phyloP scores from a whole-genome alignment of 2,797 vertebrate genomes.

The Siniperca obscura region DNA sequence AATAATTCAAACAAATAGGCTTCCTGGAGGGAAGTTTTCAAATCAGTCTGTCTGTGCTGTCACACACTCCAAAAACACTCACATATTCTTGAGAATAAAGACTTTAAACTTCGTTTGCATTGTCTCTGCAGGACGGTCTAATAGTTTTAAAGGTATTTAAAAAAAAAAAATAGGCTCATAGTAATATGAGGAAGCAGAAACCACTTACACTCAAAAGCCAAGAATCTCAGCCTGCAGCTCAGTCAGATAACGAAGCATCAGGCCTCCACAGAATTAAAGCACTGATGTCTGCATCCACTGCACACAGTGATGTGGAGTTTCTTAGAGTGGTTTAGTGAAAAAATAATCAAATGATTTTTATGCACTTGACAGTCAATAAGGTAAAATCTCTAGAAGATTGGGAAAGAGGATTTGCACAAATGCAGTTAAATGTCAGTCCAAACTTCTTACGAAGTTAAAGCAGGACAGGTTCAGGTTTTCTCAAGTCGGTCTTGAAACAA shows the following conservation, averaged over 20 bases:
- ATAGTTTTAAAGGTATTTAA: background rate
- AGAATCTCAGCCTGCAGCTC: background rate
- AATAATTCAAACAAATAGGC: background rate
- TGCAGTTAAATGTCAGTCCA: background rate
- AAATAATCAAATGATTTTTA: slow-evolving; percentile 1
- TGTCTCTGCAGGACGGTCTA: background rate
- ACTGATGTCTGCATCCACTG: background rate
- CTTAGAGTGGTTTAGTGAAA: background rate
- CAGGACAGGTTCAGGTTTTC: background rate
- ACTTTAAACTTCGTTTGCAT: background rate
- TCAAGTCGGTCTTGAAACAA: no score
- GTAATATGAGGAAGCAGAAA: background rate
- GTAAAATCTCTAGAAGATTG: background rate
- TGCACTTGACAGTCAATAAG: background rate
- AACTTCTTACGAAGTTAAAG: background rate
- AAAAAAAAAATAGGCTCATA: background rate
- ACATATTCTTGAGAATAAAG: background rate
- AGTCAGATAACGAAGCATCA: background rate
- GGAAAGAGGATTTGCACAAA: background rate
- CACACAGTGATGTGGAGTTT: background rate
- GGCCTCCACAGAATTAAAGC: background rate
- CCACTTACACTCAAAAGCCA: background rate
- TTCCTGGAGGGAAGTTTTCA: background rate
- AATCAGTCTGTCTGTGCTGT: background rate
- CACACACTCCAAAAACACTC: background rate